Conservation (phyloP, 2,797 vertebrate species). For the Arnoldichthys spilopterus region DNA sequence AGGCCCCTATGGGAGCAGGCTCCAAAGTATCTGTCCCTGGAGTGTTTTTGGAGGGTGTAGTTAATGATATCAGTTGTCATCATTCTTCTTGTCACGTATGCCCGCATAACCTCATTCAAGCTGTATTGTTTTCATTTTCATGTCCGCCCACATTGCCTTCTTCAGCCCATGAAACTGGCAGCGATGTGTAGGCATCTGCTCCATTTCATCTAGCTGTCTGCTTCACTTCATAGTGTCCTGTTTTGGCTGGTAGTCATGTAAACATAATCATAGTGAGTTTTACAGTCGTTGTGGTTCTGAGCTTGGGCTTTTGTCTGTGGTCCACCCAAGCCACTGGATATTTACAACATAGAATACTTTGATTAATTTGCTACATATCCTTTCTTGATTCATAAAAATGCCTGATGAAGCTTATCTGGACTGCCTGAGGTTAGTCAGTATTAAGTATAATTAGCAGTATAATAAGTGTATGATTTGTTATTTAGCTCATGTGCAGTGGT, state of each 20-base stretch:
- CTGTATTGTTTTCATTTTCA: not conserved
- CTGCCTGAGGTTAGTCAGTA: too few species aligned
- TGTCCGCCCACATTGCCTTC: not conserved
- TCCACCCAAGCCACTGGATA: too few species aligned
- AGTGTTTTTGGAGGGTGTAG: not conserved
- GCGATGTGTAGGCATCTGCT: not conserved
- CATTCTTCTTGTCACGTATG: not conserved
- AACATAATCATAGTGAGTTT: not conserved
- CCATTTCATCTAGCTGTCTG: not conserved
- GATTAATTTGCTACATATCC: too few species aligned
- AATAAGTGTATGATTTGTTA: too few species aligned
- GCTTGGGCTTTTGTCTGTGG: too few species aligned
- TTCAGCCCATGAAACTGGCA: not conserved
- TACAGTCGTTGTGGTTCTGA: not conserved
- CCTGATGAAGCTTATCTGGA: too few species aligned
- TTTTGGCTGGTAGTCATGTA: not conserved
- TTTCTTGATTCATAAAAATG: too few species aligned
- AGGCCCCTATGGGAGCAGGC: not conserved
- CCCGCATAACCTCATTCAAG: not conserved
- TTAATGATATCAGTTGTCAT: slow-evolving; percentile 1
- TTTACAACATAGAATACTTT: too few species aligned
- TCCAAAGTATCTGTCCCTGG: not conserved
- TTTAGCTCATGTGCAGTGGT: too few species aligned
- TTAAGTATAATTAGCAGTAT: too few species aligned
- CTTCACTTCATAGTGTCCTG: not conserved